Conservation (phyloP, 2,797 vertebrate genomes). For the Rhinella marina region DNA sequence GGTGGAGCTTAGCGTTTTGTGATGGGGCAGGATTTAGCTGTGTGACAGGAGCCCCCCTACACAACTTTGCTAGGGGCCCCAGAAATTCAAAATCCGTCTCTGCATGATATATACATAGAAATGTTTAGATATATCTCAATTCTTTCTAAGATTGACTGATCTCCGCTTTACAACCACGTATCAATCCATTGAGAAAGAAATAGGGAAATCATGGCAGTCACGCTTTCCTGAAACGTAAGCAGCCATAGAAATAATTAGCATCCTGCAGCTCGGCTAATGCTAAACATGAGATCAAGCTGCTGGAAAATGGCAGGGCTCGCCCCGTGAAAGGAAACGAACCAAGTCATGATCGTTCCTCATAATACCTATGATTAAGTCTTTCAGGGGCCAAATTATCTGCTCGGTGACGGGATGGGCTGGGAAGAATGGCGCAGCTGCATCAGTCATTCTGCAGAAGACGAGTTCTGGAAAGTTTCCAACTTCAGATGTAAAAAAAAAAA, state of each 20-base stretch:
- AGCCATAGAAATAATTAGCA: conserved; percentile 35
- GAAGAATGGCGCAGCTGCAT: conserved; percentile 57
- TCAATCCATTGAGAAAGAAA: conserved; percentile 1
- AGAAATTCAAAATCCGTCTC: too few relatives aligned
- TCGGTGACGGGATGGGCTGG: conserved; percentile 35
- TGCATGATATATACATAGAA: not conserved
- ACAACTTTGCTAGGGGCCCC: too few relatives aligned
- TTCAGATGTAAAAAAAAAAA: conserved; percentile 3
- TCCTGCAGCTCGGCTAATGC: conserved; percentile 28
- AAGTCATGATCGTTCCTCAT: conserved; percentile 26
- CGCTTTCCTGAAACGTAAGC: conserved; percentile 30
- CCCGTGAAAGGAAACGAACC: conserved; percentile 37
- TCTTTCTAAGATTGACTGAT: not conserved
- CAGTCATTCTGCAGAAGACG: conserved; percentile 17
- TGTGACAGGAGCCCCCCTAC: too few relatives aligned
- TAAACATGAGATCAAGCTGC: conserved; percentile 49
- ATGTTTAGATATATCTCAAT: not conserved
- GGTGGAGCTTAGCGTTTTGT: too few relatives aligned
- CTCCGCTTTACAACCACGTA: conserved; percentile 7
- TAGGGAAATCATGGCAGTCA: conserved; percentile 26
- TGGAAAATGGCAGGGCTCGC: conserved; percentile 21
- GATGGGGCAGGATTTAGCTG: too few relatives aligned
- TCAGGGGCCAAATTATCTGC: conserved; percentile 49
- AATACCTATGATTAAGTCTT: conserved; percentile 61
- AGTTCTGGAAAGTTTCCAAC: conserved; percentile 43